Percentiles rank a stretch among this genome's conserved stretches.
Evolutionary conservation across 1,140 invertebrate species (phyloP).

Genomic region (Sinella curviseta): DNA sequence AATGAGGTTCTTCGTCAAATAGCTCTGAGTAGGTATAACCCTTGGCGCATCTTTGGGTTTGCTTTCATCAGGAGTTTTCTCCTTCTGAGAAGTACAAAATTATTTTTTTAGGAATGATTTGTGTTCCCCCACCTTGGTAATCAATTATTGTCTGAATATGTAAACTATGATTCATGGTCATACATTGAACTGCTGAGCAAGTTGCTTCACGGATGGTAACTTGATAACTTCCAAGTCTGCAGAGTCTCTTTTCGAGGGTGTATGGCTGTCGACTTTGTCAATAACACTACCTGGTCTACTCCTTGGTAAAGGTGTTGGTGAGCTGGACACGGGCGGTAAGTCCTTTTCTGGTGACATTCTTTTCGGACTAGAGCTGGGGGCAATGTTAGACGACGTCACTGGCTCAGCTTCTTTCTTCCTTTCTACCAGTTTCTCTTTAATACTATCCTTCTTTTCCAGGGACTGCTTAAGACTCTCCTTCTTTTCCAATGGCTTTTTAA

Average conservation of each 20-base stretch:
- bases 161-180: neutral
- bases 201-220: slow-evolving; percentile 44
- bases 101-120: too few species aligned
- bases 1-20: neutral
- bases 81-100: neutral
- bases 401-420: neutral
- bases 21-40: neutral
- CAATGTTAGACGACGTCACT: neutral
- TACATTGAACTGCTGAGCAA: slow-evolving; percentile 43
- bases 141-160: too few species aligned
- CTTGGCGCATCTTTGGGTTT: neutral
- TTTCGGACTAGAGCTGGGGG: neutral
- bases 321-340: neutral
- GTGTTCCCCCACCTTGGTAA: too few species aligned
- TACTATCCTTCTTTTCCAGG: neutral
- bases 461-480: too few species aligned
- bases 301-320: neutral
- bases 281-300: neutral
- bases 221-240: slow-evolving; percentile 41
- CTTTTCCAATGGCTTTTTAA: too few species aligned
- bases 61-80: neutral
- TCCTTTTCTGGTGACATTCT: neutral
- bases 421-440: neutral
- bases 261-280: neutral
- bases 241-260: neutral